Percentiles rank a stretch among this genome's conserved stretches.
These are phyloP conservation scores for Spheniscus mendiculus DNA, from an alignment of 2,113 vertebrate genomes.

Conservation along the genomic window DNA sequence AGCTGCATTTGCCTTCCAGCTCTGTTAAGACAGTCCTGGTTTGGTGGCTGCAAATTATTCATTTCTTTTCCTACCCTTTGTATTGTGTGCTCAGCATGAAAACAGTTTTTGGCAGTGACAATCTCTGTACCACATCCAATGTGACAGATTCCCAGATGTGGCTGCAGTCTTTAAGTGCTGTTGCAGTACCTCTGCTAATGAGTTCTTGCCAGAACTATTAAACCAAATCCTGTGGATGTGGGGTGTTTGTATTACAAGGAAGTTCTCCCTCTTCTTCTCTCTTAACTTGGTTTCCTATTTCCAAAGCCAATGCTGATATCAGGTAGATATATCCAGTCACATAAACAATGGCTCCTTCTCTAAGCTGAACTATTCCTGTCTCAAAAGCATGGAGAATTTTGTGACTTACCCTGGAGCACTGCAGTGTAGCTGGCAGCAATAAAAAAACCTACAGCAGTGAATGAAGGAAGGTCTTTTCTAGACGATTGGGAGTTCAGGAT, in stretches of 20 bases:
- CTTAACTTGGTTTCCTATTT: neutral
- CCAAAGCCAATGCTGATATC: neutral
- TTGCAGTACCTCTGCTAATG: neutral
- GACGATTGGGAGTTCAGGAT: constrained; percentile 4
- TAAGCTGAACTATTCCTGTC: neutral
- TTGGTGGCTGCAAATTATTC: neutral
- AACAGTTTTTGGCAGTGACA: neutral
- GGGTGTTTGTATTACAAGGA: neutral
- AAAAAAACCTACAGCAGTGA: constrained; percentile 34
- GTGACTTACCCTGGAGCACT: constrained; percentile 18
- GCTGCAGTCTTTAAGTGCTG: neutral
- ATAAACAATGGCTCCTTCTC: neutral
- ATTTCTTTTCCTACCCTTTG: neutral
- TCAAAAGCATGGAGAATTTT: constrained; percentile 17
- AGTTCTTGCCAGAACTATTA: neutral
- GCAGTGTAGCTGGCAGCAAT: constrained; percentile 25
- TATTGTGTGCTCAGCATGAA: neutral
- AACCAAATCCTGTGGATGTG: neutral
- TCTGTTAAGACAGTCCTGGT: neutral
- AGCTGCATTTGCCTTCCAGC: neutral
- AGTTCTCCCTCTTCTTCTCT: neutral
- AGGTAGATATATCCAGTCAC: neutral
- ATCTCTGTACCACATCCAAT: neutral
- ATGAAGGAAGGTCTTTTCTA: constrained; percentile 43
- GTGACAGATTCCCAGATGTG: neutral